Conservation (phyloP, 2,113 vertebrate genomes). For the Enhydra lutris region DNA sequence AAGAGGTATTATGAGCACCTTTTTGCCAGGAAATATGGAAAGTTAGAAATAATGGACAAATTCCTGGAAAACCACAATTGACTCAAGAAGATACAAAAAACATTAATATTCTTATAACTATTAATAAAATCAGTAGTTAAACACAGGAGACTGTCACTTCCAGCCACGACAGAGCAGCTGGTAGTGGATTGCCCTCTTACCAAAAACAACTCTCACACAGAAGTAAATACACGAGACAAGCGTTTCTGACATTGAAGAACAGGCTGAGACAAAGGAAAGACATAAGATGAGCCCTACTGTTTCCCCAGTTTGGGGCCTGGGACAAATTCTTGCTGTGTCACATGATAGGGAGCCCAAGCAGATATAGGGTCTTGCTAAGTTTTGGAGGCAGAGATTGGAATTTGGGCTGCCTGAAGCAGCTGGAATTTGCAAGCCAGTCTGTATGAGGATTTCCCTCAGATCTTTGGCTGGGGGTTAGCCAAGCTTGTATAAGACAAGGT, state of each 20-base stretch:
- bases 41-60: background rate
- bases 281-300: background rate
- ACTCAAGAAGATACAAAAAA: background rate
- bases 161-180: too few species aligned
- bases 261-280: background rate
- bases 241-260: background rate
- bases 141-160: background rate
- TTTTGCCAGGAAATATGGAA: background rate
- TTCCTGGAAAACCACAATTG: background rate
- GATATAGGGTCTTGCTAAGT: background rate
- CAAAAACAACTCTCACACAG: background rate
- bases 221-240: background rate
- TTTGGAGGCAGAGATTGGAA: background rate
- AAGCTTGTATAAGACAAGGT: background rate
- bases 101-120: background rate
- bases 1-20: background rate
- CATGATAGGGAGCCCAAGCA: background rate
- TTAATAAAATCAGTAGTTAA: background rate
- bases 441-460: background rate
- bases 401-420: background rate
- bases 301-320: background rate
- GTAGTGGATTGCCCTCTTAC: background rate
- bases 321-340: background rate
- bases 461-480: background rate
- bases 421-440: background rate